Conservation (phyloP, 2,888 invertebrate genomes). For the Noctua janthina region DNA sequence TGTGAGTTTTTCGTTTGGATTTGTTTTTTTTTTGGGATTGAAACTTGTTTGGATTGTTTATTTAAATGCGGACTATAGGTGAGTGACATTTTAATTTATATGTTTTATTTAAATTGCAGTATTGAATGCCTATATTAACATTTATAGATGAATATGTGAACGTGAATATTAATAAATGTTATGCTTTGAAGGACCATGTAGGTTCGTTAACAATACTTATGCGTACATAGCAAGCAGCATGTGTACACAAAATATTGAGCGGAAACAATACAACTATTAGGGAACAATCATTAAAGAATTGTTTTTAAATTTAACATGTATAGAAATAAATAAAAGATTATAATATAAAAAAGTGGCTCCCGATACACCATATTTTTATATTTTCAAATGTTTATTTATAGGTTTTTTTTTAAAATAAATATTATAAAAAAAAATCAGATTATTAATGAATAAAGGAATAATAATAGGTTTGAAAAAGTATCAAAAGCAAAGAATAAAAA, state of each 20-base stretch:
- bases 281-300: neutral
- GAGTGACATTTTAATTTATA: conserved; percentile 12
- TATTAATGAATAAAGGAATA: neutral
- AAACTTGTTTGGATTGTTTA: conserved; percentile 33
- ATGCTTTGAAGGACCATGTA: neutral
- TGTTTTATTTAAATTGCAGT: neutral
- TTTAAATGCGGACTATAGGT: conserved; percentile 51
- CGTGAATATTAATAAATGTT: neutral
- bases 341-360: no score
- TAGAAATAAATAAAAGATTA: no score
- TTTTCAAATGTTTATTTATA: no score
- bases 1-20: conserved; percentile 31
- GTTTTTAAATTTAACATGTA: neutral
- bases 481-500: neutral
- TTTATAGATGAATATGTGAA: neutral
- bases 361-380: no score
- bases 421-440: no score
- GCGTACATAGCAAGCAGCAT: neutral
- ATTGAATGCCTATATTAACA: neutral
- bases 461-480: neutral
- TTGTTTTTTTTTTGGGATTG: conserved; percentile 34
- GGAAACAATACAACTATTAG: neutral
- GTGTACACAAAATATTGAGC: neutral
- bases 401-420: no score
- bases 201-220: neutral